phyloP scores from a whole-genome alignment of 2,113 vertebrate species.

The Myotis yumanensis region DNA sequence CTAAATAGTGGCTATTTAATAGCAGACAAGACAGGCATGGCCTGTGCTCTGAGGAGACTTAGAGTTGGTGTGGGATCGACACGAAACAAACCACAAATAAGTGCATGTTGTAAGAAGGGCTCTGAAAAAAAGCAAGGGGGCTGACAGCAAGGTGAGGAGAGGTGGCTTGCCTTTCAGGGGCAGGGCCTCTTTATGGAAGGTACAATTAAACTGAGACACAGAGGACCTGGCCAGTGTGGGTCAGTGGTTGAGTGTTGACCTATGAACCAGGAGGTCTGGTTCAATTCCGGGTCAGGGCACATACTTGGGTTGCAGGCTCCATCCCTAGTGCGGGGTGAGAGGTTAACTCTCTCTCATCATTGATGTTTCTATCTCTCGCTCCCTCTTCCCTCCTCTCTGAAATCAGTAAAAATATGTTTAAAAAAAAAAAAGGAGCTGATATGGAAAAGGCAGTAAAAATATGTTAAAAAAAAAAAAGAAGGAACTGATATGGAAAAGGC shows the following conservation, averaged over 20 bases:
- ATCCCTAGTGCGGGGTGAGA: too few species aligned
- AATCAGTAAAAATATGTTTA: too few species aligned
- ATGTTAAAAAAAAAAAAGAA: not conserved
- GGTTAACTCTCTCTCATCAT: too few species aligned
- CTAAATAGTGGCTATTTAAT: not conserved
- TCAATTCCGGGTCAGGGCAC: too few species aligned
- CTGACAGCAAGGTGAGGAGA: not conserved
- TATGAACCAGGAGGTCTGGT: too few species aligned
- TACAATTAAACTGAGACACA: not conserved
- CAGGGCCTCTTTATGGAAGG: not conserved
- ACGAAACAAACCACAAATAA: not conserved
- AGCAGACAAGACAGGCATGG: not conserved
- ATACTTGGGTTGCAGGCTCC: too few species aligned
- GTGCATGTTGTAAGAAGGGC: not conserved
- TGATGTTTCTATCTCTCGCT: too few species aligned
- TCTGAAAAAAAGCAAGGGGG: not conserved
- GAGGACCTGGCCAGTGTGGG: not conserved
- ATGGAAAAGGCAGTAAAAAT: not conserved
- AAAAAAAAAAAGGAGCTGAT: not conserved
- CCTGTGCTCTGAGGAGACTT: not conserved
- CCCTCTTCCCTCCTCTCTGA: too few species aligned
- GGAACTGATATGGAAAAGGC: not conserved
- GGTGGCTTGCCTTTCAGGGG: not conserved
- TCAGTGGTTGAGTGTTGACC: too few species aligned
- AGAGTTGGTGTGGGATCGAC: not conserved